Base-by-base conservation (phyloP, 2,113 vertebrate genomes). In the Leptobrachium leishanense region DNA sequence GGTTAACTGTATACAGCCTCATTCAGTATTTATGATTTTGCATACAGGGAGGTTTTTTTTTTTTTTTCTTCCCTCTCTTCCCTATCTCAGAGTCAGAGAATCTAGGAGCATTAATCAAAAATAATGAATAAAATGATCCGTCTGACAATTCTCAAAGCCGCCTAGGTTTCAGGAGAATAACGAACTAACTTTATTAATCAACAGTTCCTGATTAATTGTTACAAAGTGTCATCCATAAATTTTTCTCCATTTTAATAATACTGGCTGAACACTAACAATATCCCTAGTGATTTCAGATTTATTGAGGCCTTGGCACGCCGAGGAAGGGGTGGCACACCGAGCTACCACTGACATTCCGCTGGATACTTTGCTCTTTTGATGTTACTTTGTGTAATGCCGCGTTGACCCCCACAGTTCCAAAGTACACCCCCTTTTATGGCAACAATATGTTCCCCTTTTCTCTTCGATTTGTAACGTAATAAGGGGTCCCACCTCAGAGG, bases 51-150 rank as follows among this genome's bases (percentile, higher is more conserved):
- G 96, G 92, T 88, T 87, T 0, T 10, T 88, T 86, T 91, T 86
- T 77, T 84, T 75, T 11, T 64, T 57, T 53, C 76, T 81, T 83
- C 63, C 43, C 53, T 68, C 10, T 43, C 39, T n/a, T 10, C 20
- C 40, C 41, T 46, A 84, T 86, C 86, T 90, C 91, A 93, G 93
- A 96, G 90, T 96, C 94, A 93, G 94, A 94, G 92, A 94, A 96
- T 97, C 94, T 93, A 93, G 93, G 94, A 93, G 92, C 96, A 98
- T 99, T 98, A 98, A 98, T 98, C 96, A 99, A 98, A 99, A 98
- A 98, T 98, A 98, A 98, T 98, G 96, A 98, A 98, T 99, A 98
- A 98, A 98, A 98, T 98, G 96, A 98, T 98, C 95, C 94, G 87
- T 92, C 94, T 97, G 97, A 98, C 97, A 97, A 96, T 95, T 95